These are phyloP conservation scores for Microdon myrmicae DNA, from an alignment of 2,888 invertebrate genomes.

Conservation along the genomic window DNA sequence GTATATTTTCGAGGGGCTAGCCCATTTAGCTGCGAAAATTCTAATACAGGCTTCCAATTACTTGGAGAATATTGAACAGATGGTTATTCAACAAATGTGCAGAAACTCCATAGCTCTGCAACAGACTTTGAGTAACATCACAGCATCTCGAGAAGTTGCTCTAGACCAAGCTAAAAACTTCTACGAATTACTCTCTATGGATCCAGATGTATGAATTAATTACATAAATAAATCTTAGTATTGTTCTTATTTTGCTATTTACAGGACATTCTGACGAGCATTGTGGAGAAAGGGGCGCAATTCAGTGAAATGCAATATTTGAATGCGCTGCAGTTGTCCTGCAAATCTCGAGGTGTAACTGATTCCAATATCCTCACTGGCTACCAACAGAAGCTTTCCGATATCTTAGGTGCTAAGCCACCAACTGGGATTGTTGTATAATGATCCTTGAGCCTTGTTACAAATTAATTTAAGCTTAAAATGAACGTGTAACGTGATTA, in stretches of 20 bases:
- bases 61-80: slow-evolving; percentile 82
- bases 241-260: slow-evolving; percentile 55
- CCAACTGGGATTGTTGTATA: slow-evolving; percentile 84
- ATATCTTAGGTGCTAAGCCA: slow-evolving; percentile 76
- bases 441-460: slow-evolving; percentile 49
- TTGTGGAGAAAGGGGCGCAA: slow-evolving; percentile 87
- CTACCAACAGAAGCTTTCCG: slow-evolving; percentile 82
- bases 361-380: slow-evolving; percentile 72
- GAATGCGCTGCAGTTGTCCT: slow-evolving; percentile 84
- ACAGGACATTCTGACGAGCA: slow-evolving; percentile 84
- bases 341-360: slow-evolving; percentile 70
- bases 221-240: neutral
- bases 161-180: slow-evolving; percentile 90
- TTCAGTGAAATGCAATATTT: slow-evolving; percentile 90
- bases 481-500: slow-evolving; percentile 13
- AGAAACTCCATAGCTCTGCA: slow-evolving; percentile 86
- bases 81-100: slow-evolving; percentile 85
- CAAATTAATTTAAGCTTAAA: slow-evolving; percentile 31
- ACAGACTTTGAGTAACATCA: slow-evolving; percentile 86
- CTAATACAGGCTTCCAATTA: slow-evolving; percentile 83
- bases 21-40: slow-evolving; percentile 80
- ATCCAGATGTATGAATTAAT: slow-evolving; percentile 77
- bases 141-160: slow-evolving; percentile 82
- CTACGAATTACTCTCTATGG: slow-evolving; percentile 84
- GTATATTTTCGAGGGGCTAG: slow-evolving; percentile 92